Evolutionary conservation across 2,888 invertebrate genomes (phyloP).

Genomic region (Orthosia cruda): DNA sequence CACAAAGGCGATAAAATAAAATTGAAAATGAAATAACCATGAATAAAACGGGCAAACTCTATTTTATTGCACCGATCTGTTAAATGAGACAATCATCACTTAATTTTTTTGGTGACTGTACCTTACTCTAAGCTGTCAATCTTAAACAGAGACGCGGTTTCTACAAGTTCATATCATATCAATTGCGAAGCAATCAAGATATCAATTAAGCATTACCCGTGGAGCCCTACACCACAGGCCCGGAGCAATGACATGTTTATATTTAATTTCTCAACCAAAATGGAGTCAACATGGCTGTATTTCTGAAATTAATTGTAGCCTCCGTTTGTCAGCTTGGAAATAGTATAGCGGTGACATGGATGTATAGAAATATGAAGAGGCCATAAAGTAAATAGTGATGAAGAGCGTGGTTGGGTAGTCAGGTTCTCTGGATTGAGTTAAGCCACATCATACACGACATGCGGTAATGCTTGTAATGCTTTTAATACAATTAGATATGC

Average conservation of each 20-base stretch:
- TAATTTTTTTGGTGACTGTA: neutral
- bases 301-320: constrained; percentile 85
- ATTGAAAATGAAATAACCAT: neutral
- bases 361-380: constrained; percentile 50
- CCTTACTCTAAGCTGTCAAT: constrained; percentile 14
- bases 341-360: constrained; percentile 70
- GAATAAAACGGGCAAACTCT: neutral
- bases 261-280: constrained; percentile 81
- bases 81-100: neutral
- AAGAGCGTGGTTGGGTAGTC: neutral
- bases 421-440: neutral
- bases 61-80: neutral
- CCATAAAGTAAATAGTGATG: neutral
- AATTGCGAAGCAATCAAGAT: constrained; percentile 71
- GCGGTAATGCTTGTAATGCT: too few species aligned
- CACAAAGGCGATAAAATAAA: neutral
- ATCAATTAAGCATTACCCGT: constrained; percentile 70
- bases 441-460: neutral
- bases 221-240: constrained; percentile 64
- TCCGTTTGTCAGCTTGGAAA: constrained; percentile 81
- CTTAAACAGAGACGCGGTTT: neutral
- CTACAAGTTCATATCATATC: constrained; percentile 44
- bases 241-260: constrained; percentile 77
- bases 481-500: too few species aligned
- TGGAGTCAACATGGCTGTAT: constrained; percentile 80